Base-by-base conservation (phyloP, 1,140 invertebrate genomes). In the Rhopalosiphum maidis region DNA sequence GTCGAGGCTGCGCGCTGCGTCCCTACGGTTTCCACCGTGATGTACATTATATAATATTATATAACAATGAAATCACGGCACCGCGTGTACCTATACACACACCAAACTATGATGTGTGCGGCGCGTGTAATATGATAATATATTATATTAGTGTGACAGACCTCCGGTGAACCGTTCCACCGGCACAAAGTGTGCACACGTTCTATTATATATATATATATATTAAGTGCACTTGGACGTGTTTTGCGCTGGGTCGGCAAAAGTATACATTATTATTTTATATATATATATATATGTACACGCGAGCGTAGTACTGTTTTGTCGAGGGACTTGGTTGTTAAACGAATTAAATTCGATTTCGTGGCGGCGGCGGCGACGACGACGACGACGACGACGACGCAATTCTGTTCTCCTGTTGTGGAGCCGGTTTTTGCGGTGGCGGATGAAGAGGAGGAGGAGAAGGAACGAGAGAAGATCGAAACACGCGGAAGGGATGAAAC, bases 271-370 rank as follows among this genome's bases (percentile, higher is more conserved):
- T 83, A 83, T 83, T 37, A 37, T 37, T 83, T 6, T 37, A 23
- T 83, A 37, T 22, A 25, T 60, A 60, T 9, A 46, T 68, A 68
- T 68, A n/a, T 30, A 68, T 18, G 60, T n/a, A n/a, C 60, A 41
- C 37, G 82, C 37, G 41, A 41, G 41, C 86, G 46, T 55, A 23
- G 37, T 54, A 37, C 23, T 51, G 87, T 89, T 51, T 54, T 54
- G 48, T 54, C 48, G 48, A 54, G 87, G 87, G 87, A 89, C 51
- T 54, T 54, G 87, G 54, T 60, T 41, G 89, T 90, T 90, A 90
- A 90, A 90, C 89, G 89, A 90, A 90, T 90, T 90, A 60, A 60
- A 90, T 90, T 90, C 54, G 89, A 90, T 90, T 90, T 60, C 54
- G 88, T 23, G 54, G 46, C 8, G 48, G n/a, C 5, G 11, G 37